Conservation (phyloP, 2,888 invertebrate species). For the Cosmorhoe ocellata region DNA sequence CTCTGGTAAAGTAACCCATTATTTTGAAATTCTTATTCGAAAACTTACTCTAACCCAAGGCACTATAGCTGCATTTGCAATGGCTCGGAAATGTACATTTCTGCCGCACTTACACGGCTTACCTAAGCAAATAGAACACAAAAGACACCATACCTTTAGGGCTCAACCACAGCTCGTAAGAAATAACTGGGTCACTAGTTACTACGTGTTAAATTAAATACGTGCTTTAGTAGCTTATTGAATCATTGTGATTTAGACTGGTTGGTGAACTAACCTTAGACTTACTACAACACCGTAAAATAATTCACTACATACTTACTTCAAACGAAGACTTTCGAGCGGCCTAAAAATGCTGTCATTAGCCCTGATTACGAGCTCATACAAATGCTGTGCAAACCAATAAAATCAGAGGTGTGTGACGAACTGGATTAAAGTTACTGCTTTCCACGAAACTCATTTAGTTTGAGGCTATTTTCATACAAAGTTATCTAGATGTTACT, state of each 20-base stretch:
- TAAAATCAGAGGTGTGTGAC: too few species aligned
- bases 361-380: too few species aligned
- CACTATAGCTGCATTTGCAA: conserved; percentile 13
- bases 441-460: neutral
- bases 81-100: conserved; percentile 4
- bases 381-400: too few species aligned
- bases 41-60: neutral
- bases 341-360: too few species aligned
- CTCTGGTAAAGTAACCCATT: conserved; percentile 14
- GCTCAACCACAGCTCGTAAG: conserved; percentile 7
- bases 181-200: conserved; percentile 11
- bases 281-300: too few species aligned
- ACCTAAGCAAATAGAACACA: conserved; percentile 34
- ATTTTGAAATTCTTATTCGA: conserved; percentile 2
- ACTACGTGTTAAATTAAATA: neutral
- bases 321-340: too few species aligned
- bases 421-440: too few species aligned
- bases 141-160: conserved; percentile 28
- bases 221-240: too few species aligned
- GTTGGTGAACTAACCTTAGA: too few species aligned
- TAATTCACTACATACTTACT: too few species aligned
- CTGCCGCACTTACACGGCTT: conserved; percentile 23
- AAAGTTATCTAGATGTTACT: neutral
- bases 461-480: neutral
- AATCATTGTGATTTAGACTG: too few species aligned